A percentile compares a stretch with the other conserved stretches of the same genome.
phyloP scores from a whole-genome alignment of 1,140 invertebrate species.

The Drosophila gunungcola region DNA sequence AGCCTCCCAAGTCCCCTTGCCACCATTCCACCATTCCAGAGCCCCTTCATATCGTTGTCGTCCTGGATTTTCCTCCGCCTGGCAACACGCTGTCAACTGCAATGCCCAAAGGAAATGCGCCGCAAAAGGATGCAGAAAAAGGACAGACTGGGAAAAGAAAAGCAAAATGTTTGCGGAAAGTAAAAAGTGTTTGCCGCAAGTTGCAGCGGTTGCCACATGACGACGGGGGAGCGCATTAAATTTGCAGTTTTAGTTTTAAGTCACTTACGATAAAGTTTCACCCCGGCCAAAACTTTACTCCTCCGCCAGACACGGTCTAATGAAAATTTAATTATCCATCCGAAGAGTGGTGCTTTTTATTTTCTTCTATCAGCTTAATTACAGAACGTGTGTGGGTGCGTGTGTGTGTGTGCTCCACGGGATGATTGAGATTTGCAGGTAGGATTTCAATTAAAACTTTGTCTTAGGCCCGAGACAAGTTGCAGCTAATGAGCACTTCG shows the following conservation, averaged over 20 bases:
- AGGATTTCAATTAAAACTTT: slow-evolving; percentile 66
- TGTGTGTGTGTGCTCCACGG: slow-evolving; percentile 7
- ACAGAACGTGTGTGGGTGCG: slow-evolving; percentile 31
- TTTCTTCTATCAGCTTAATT: slow-evolving; percentile 33
- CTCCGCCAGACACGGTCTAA: slow-evolving; percentile 48
- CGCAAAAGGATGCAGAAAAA: slow-evolving; percentile 48
- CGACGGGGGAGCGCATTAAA: slow-evolving; percentile 73
- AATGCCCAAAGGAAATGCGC: slow-evolving; percentile 80
- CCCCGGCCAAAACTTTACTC: slow-evolving; percentile 36
- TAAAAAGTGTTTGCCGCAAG: slow-evolving; percentile 77
- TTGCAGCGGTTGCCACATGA: slow-evolving; percentile 55
- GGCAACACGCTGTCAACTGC: slow-evolving; percentile 75
- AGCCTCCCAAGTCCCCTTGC: not conserved
- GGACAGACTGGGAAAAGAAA: slow-evolving; percentile 19
- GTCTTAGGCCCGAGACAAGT: slow-evolving; percentile 41
- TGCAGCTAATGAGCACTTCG: slow-evolving; percentile 53
- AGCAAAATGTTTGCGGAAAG: slow-evolving; percentile 75
- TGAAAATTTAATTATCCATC: slow-evolving; percentile 78
- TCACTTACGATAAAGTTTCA: slow-evolving; percentile 75
- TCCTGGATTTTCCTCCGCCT: slow-evolving; percentile 24
- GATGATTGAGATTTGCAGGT: slow-evolving; percentile 55
- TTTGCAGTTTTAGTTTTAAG: slow-evolving; percentile 79
- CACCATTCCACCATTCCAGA: slow-evolving; percentile 1
- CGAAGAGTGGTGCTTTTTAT: slow-evolving; percentile 24
- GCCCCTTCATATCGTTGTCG: slow-evolving; percentile 7